A percentile compares a stretch with the other conserved stretches of the same genome.
phyloP scores from a whole-genome alignment of 2,113 vertebrate genomes.

The Callipepla californica region DNA sequence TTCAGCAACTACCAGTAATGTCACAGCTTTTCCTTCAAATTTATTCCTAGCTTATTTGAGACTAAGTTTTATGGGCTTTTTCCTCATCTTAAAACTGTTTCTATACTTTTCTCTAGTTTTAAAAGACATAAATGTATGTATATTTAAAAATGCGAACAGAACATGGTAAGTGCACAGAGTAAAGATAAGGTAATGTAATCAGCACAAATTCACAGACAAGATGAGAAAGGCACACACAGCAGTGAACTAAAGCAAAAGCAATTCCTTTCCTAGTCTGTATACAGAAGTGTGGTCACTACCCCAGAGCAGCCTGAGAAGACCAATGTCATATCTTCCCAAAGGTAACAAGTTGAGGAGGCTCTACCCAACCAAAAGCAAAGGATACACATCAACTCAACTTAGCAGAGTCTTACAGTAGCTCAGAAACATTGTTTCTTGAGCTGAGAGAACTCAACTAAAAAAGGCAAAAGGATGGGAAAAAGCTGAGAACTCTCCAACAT shows the following conservation, averaged over 20 bases:
- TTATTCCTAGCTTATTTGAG: neutral
- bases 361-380: neutral
- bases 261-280: neutral
- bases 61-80: neutral
- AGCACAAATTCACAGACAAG: neutral
- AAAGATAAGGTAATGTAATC: neutral
- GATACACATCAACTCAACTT: neutral
- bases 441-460: neutral
- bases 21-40: neutral
- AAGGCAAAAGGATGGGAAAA: neutral
- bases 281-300: neutral
- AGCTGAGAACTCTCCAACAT: neutral
- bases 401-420: neutral
- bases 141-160: neutral
- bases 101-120: neutral
- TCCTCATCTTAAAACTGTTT: neutral
- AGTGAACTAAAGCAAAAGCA: neutral
- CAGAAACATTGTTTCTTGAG: rapidly evolving
- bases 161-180: neutral
- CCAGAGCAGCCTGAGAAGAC: neutral
- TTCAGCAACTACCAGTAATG: neutral
- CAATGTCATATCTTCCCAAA: neutral
- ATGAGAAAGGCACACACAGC: neutral
- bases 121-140: neutral
- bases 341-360: neutral